A percentile compares a stretch with the other conserved stretches of the same genome.
Evolutionary conservation across 37 sponge, comb jelly and placozoan genomes (phyloP).

Genomic region (Theonella swinhoei): DNA sequence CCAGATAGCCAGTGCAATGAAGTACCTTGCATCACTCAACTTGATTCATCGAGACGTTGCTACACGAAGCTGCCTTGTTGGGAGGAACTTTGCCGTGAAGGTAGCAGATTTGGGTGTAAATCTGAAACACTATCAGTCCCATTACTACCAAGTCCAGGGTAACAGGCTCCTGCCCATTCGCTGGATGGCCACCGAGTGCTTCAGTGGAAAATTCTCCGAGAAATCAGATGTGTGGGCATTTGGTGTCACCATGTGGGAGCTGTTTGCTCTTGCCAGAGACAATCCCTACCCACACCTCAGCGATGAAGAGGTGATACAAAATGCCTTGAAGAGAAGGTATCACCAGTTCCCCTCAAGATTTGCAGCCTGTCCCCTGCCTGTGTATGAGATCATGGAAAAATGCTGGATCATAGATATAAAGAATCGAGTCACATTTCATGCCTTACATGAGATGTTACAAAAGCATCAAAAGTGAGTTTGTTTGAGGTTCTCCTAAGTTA

Average conservation of each 20-base stretch:
- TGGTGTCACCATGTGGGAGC: constrained; percentile 76
- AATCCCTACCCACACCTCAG: constrained; percentile 38
- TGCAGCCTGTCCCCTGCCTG: constrained; percentile 35
- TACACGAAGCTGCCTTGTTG: constrained; percentile 72
- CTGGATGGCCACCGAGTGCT: constrained; percentile 79
- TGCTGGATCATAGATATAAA: constrained; percentile 63
- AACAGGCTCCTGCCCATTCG: constrained; percentile 57
- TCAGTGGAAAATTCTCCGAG: constrained; percentile 67
- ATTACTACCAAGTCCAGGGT: constrained; percentile 60
- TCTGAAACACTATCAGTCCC: constrained; percentile 48
- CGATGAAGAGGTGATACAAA: constrained; percentile 38
- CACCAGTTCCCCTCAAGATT: constrained; percentile 1
- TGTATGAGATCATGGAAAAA: constrained; percentile 56
- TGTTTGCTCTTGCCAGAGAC: constrained; percentile 26
- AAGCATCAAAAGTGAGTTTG: too few species aligned
- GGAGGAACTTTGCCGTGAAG: constrained; percentile 55
- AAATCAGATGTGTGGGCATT: constrained; percentile 76
- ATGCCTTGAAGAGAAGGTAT: constrained; percentile 46
- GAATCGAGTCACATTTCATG: constrained; percentile 53
- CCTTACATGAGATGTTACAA: too few species aligned
- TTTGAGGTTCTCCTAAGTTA: too few species aligned
- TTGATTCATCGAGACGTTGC: constrained; percentile 79
- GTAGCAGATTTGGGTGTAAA: constrained; percentile 75
- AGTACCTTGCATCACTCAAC: constrained; percentile 58
- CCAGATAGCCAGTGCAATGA: constrained; percentile 74